Conservation (phyloP, 2,888 invertebrate species). For the Zhengitettix transpicula region DNA sequence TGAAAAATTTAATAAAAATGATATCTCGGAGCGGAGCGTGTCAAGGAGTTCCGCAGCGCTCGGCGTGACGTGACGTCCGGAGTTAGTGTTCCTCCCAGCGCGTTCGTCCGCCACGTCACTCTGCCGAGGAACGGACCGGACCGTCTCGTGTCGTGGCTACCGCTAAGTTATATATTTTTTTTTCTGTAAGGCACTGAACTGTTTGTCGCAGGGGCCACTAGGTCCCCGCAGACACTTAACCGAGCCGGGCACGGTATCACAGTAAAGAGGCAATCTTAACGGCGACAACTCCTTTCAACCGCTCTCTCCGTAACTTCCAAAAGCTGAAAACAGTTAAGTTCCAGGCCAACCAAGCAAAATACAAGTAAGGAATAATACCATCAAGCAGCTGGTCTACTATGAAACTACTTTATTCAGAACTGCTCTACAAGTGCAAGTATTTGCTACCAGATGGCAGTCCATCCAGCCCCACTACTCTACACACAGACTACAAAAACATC, state of each 20-base stretch:
- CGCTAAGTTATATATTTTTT: background rate
- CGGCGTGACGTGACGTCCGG: too few relatives aligned
- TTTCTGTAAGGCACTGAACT: constrained; percentile 5
- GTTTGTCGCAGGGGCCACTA: background rate
- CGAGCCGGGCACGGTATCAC: constrained; percentile 3
- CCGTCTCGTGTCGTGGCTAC: too few relatives aligned
- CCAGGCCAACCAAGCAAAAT: constrained; percentile 14
- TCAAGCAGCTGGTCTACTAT: constrained; percentile 29
- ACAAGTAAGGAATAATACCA: constrained; percentile 14
- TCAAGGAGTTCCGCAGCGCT: constrained; percentile 7
- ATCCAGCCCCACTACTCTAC: constrained; percentile 15
- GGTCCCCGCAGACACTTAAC: background rate
- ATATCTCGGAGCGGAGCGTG: constrained; percentile 7
- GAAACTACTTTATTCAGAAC: constrained; percentile 37
- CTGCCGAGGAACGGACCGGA: too few relatives aligned
- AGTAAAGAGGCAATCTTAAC: constrained; percentile 4
- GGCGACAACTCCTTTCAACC: constrained; percentile 11
- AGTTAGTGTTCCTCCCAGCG: too few relatives aligned
- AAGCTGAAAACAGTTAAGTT: constrained; percentile 14
- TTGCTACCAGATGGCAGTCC: constrained; percentile 15
- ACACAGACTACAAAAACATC: constrained; percentile 16
- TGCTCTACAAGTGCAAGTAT: constrained; percentile 31
- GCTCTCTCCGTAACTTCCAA: constrained; percentile 6
- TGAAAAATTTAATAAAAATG: constrained; percentile 5
- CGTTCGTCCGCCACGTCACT: too few relatives aligned